These are phyloP conservation scores for Myanophis thanlyinensis DNA, from an alignment of 2,113 vertebrate genomes.

Conservation along the genomic window DNA sequence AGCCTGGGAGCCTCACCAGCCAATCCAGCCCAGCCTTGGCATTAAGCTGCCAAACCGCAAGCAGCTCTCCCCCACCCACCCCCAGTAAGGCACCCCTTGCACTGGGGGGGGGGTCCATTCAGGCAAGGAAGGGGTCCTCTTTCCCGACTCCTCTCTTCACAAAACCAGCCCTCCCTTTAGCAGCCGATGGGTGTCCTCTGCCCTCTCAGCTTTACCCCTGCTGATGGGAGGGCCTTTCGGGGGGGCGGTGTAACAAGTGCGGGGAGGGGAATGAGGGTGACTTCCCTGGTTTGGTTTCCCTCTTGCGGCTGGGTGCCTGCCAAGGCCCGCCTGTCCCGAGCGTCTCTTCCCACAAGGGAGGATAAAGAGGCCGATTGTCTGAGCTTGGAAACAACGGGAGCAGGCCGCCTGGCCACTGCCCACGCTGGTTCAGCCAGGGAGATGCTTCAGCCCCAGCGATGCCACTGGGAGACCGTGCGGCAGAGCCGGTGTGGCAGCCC, in stretches of 20 bases:
- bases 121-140: neutral
- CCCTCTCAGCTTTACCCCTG: neutral
- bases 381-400: neutral
- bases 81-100: neutral
- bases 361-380: neutral
- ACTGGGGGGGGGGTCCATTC: neutral
- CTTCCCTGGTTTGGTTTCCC: neutral
- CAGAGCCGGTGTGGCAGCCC: neutral
- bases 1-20: neutral
- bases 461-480: neutral
- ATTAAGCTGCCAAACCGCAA: neutral
- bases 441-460: too few species aligned
- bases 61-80: neutral
- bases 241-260: neutral
- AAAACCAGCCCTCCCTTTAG: neutral
- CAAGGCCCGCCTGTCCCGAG: neutral
- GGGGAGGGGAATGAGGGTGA: neutral
- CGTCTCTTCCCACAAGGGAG: neutral
- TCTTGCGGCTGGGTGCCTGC: neutral
- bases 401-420: neutral
- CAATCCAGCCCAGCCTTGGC: neutral
- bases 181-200: neutral
- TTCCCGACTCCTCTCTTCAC: neutral
- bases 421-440: neutral
- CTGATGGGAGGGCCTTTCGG: neutral